phyloP scores from a whole-genome alignment of 2,888 invertebrate genomes.

The Ellobium chinense region DNA sequence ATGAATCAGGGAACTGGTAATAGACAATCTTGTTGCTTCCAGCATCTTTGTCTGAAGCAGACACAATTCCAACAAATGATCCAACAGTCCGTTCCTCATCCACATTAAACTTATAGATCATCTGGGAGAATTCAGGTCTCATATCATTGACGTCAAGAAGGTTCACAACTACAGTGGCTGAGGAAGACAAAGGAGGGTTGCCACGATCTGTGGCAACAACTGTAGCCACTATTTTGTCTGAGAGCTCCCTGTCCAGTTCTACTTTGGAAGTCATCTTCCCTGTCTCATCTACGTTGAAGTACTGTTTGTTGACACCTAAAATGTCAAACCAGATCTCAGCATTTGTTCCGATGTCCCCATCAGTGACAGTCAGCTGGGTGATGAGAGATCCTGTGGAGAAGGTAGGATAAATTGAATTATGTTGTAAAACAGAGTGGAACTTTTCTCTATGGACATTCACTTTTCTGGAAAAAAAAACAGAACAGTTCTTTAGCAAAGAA shows the following conservation, averaged over 20 bases:
- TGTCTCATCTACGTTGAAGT: conserved; percentile 89
- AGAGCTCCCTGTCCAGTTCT: conserved; percentile 91
- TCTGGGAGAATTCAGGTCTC: conserved; percentile 82
- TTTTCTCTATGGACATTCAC: too few relatives aligned
- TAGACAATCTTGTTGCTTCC: conserved; percentile 45
- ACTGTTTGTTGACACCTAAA: conserved; percentile 46
- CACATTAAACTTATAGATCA: conserved; percentile 79
- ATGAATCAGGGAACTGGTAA: conserved; percentile 11
- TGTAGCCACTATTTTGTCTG: conserved; percentile 82
- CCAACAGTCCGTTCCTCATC: conserved; percentile 70
- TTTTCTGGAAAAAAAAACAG: too few relatives aligned
- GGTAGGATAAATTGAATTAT: too few relatives aligned
- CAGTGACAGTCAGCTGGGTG: conserved; percentile 84
- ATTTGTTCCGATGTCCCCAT: conserved; percentile 78
- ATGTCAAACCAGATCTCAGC: conserved; percentile 81
- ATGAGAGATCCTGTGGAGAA: conserved; percentile 78
- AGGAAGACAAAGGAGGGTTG: conserved; percentile 85
- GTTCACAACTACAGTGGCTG: conserved; percentile 94
- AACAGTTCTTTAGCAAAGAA: too few relatives aligned
- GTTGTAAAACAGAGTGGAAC: too few relatives aligned
- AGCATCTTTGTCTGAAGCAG: conserved; percentile 58
- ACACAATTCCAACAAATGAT: conserved; percentile 69
- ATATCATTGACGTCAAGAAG: conserved; percentile 98
- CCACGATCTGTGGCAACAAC: conserved; percentile 90
- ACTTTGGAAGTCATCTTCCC: conserved; percentile 92